Base-by-base conservation (phyloP, 2,113 vertebrate species). In the Burhinus bistriatus region DNA sequence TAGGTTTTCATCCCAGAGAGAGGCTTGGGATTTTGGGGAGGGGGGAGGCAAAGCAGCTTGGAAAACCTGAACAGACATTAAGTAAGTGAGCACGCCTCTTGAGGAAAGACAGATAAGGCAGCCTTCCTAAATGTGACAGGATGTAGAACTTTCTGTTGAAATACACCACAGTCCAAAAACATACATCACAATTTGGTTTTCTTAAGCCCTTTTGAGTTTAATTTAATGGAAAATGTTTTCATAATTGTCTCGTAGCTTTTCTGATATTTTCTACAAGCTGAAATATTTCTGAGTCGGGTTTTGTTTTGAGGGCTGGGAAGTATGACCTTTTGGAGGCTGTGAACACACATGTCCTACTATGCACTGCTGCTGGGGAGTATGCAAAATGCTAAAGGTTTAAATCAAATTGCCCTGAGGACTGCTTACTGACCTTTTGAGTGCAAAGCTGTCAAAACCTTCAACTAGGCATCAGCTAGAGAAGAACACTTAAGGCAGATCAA, bases 391-490 rank as follows among this genome's bases (percentile, higher is more conserved):
- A 52, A 91, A 75, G 83, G 73, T 93, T 90, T 94, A 92, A 97
- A 90, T 89, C 86, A 89, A 89, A 95, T 95, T 92, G 95, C 96
- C 95, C 87, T 5, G 9, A 85, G 95, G 90, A 95, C 89, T 96
- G 87, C 90, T 96, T 94, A 93, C 54, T 97, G 97, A 95, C 91
- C 94, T 98, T 97, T 96, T 70, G 71, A 94, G 85, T 88, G 77
- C 84, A 81, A 94, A 93, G 81, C 89, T 92, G 91, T 96, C 96
- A 97, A 95, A 97, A 95, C 83, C 93, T 97, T 96, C 89, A 93
- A 51, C 89, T 95, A 88, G 93, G 20, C 69, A 83, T 89, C 69
- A 89, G 81, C 88, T 91, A 91, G 77, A 90, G 77, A 72, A 94
- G 94, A 93, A 91, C 49, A 68, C 79, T 96, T 94, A 82, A 58